Conservation (phyloP, 1,140 invertebrate genomes). For the Pogonomyrmex californicus region DNA sequence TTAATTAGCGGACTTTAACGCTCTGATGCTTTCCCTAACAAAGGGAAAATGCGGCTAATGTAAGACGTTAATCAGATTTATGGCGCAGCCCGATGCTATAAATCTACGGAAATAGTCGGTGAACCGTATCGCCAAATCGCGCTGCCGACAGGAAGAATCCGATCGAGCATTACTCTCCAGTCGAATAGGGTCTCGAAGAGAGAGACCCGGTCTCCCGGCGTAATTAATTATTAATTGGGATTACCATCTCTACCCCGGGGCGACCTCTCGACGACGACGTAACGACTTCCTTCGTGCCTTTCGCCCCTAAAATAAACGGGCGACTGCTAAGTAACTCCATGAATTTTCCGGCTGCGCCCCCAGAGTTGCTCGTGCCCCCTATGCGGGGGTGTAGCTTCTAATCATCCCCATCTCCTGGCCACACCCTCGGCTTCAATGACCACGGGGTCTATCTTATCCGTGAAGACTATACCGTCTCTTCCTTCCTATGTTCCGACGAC, state of each 20-base stretch:
- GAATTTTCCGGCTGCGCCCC: constrained; percentile 84
- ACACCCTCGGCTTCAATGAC: constrained; percentile 78
- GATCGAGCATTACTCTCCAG: constrained; percentile 73
- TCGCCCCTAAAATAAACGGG: constrained; percentile 79
- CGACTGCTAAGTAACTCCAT: constrained; percentile 83
- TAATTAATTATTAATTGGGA: constrained; percentile 80
- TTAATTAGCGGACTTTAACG: constrained; percentile 52
- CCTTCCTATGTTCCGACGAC: constrained; percentile 13
- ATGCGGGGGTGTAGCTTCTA: constrained; percentile 81
- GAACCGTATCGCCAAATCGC: constrained; percentile 71
- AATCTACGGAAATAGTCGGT: constrained; percentile 36
- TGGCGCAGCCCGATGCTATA: constrained; percentile 22
- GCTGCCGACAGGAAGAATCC: constrained; percentile 74
- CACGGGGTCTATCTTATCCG: constrained; percentile 26
- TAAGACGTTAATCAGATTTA: constrained; percentile 60
- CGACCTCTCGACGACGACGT: constrained; percentile 72
- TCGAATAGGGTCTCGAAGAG: constrained; percentile 15
- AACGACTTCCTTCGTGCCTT: constrained; percentile 73
- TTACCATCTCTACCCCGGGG: constrained; percentile 65
- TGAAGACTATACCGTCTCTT: not conserved
- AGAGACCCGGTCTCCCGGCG: constrained; percentile 49
- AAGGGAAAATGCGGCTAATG: constrained; percentile 51
- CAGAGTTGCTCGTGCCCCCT: constrained; percentile 70
- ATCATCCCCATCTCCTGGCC: constrained; percentile 83
- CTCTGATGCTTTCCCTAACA: constrained; percentile 55